Evolutionary conservation across 2,888 invertebrate species (phyloP), one percentile per base, ranked within the genome.

Genomic region (Oscheius onirici): DNA sequence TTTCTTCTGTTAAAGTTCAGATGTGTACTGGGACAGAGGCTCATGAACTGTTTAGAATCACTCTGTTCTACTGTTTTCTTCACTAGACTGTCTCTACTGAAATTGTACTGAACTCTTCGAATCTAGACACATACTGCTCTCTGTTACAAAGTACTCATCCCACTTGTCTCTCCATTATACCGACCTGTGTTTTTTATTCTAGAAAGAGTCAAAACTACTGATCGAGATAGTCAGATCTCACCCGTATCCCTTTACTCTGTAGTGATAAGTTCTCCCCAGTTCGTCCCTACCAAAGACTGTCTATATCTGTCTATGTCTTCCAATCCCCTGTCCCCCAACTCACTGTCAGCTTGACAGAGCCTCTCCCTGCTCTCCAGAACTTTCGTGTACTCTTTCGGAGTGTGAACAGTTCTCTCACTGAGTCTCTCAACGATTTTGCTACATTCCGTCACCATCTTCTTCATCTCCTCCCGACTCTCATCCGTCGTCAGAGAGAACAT

Each of bases 341-440:
- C 10, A 60, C 84, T 79, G 26, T 76, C 76, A 34, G 73, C 69
- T 17, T 57, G 54, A 15, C 82, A 61, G 22, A 83, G 74, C 8
- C 55, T n/a, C 63, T 84, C 84, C 52, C 84, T 44, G 15, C 43
- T 51, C 10, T 71, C 70, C 73, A 84, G 43, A 17, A 76, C 72
- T 41, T 71, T 68, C 3, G 77, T 77, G 72, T 83, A 86, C 17
- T 83, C 80, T 65, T 82, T 73, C 0, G 85, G 80, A 6, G 78
- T 66, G 46, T 63, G 70, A 28, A 70, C 60, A 11, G 70, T 51
- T 1, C 86, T 74, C 17, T 75, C 34, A 20, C 83, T 78, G 28
- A 86, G 67, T 20, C 80, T 70, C 11, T 69, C 41, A 3, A 78
- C 34, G 6, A 80, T 78, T 20, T 49, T 44, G n/a, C 10, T 10